Conservation (phyloP, 2,888 invertebrate genomes). For the Cataglyphis cursor region DNA sequence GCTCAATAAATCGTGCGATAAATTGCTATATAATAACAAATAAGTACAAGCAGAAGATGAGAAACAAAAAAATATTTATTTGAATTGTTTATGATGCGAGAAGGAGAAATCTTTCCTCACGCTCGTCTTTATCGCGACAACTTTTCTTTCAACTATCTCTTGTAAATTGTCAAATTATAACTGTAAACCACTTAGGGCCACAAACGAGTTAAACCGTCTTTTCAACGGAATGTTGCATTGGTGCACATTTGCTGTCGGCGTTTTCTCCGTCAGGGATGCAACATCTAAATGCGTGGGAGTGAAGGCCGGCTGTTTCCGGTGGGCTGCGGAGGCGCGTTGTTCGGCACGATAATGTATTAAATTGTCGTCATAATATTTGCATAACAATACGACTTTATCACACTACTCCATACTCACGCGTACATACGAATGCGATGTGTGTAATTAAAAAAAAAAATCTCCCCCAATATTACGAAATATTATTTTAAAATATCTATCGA, state of each 20-base stretch:
- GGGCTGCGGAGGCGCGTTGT: conserved; percentile 47
- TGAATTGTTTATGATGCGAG: background rate
- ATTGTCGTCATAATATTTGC: conserved; percentile 78
- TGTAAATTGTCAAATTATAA: background rate
- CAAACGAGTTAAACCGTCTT: background rate
- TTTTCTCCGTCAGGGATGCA: background rate
- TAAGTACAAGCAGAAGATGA: background rate
- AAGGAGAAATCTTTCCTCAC: background rate
- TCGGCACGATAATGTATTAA: conserved; percentile 78
- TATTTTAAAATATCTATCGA: background rate
- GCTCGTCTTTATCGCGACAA: background rate
- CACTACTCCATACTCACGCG: conserved; percentile 32
- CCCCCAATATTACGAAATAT: background rate
- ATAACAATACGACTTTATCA: conserved; percentile 78
- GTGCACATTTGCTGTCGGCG: background rate
- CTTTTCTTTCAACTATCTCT: background rate
- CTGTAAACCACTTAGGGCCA: background rate
- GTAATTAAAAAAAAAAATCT: background rate
- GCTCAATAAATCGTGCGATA: background rate
- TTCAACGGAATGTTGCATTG: background rate
- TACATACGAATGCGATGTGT: background rate
- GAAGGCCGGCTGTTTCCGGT: conserved; percentile 45
- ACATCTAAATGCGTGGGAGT: conserved; percentile 22
- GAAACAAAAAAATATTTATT: background rate
- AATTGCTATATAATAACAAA: background rate